Percentiles rank a stretch among this genome's conserved stretches.
Conservation (phyloP, 2,113 vertebrate species). For the Holacanthus passer region DNA sequence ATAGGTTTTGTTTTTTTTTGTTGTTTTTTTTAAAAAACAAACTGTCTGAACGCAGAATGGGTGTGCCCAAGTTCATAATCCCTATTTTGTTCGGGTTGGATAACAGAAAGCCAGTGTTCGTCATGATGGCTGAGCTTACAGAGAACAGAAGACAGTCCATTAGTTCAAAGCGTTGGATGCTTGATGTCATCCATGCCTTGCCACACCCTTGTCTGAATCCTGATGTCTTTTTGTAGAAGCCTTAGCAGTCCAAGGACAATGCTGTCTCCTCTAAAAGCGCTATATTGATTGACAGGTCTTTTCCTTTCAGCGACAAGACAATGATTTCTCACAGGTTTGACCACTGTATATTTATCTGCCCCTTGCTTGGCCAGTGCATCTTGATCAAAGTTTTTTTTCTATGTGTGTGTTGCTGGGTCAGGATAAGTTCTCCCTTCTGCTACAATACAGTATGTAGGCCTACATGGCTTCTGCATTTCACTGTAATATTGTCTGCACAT, state of each 20-base stretch:
- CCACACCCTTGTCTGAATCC: conserved; percentile 19
- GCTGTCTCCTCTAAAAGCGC: conserved; percentile 17
- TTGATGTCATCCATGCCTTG: conserved; percentile 23
- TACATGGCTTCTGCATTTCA: conserved; percentile 32
- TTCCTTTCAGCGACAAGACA: conserved; percentile 36
- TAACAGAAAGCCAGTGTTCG: conserved; percentile 53
- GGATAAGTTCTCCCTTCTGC: neutral
- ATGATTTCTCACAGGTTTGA: conserved; percentile 33
- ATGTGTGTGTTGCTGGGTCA: neutral
- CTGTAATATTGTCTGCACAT: conserved; percentile 11
- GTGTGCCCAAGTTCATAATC: conserved; percentile 23
- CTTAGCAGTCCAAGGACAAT: conserved; percentile 29
- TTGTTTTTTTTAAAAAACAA: too few species aligned
- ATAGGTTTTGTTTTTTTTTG: too few species aligned
- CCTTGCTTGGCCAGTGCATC: conserved; percentile 42
- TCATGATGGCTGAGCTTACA: conserved; percentile 10
- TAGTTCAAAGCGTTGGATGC: conserved; percentile 14
- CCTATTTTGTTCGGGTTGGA: conserved; percentile 11
- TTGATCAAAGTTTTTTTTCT: neutral
- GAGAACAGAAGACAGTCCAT: conserved; percentile 21
- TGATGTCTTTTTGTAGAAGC: conserved; percentile 30
- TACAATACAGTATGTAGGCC: conserved; percentile 20
- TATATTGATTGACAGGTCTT: neutral
- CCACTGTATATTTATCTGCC: conserved; percentile 33
- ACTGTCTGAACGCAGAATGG: neutral